A percentile compares a stretch with the other conserved stretches of the same genome.
Evolutionary conservation across 2,113 vertebrate species (phyloP).

Genomic region (Megaleporinus macrocephalus): DNA sequence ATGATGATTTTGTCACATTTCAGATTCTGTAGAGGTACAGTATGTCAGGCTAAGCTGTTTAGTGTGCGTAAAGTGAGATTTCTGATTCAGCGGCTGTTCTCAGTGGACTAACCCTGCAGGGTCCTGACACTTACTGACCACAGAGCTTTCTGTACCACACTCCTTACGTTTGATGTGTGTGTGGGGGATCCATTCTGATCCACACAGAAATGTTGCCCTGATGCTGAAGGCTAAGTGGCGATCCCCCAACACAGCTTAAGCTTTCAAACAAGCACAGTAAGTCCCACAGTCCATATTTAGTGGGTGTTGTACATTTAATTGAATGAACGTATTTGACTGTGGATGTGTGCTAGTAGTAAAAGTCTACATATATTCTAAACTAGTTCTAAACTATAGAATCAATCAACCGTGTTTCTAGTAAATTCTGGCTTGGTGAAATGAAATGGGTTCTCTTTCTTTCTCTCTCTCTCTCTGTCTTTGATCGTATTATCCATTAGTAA

Average conservation of each 20-base stretch:
- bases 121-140: slow-evolving; percentile 37
- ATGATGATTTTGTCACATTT: slow-evolving; percentile 6
- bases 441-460: not conserved
- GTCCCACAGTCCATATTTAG: not conserved
- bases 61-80: slow-evolving; percentile 44
- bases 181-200: not conserved
- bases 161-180: not conserved
- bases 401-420: not conserved
- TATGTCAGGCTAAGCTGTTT: slow-evolving; percentile 44
- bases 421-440: not conserved
- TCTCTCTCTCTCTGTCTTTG: slow-evolving; percentile 14
- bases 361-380: not conserved
- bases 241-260: slow-evolving; percentile 2
- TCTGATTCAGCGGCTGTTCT: slow-evolving; percentile 37
- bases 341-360: not conserved
- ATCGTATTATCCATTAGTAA: slow-evolving; percentile 69
- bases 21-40: too few species aligned
- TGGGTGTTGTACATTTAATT: not conserved
- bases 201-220: slow-evolving; percentile 19
- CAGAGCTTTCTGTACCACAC: slow-evolving; percentile 37
- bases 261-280: not conserved
- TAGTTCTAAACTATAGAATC: not conserved
- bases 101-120: slow-evolving; percentile 34
- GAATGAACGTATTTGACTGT: not conserved
- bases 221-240: slow-evolving; percentile 27